Evolutionary conservation across 2,113 vertebrate genomes (phyloP).

Genomic region (Hoplias malabaricus): DNA sequence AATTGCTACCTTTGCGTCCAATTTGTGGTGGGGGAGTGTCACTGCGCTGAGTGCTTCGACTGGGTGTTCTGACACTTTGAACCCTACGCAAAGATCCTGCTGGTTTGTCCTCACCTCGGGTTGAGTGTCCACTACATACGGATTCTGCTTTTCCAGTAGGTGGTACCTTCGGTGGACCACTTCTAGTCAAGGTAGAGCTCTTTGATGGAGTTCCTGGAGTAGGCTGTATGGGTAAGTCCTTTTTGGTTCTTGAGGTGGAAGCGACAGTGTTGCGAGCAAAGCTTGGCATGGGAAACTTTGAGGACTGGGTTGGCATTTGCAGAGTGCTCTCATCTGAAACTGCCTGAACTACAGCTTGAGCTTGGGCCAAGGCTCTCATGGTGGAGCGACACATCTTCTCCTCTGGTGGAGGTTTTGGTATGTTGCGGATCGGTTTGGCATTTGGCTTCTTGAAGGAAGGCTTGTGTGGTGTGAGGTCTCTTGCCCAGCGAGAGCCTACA

Average conservation of each 20-base stretch:
- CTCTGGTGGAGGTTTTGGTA: slow-evolving; percentile 78
- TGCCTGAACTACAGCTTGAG: slow-evolving; percentile 60
- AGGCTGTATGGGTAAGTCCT: slow-evolving; percentile 66
- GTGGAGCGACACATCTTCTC: slow-evolving; percentile 85
- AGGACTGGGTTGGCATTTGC: slow-evolving; percentile 47
- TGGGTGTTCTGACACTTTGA: slow-evolving; percentile 75
- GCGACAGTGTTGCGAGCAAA: slow-evolving; percentile 93
- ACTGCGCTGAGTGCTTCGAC: slow-evolving; percentile 63
- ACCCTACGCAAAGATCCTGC: slow-evolving; percentile 73
- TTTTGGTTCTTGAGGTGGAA: slow-evolving; percentile 81
- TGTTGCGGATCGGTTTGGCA: slow-evolving; percentile 82
- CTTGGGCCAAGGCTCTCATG: slow-evolving; percentile 70
- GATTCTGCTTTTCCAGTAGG: slow-evolving; percentile 59
- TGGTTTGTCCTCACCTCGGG: slow-evolving; percentile 68
- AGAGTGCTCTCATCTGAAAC: slow-evolving; percentile 67
- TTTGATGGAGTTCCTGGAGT: slow-evolving; percentile 67
- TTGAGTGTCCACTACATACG: slow-evolving; percentile 57
- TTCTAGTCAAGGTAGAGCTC: slow-evolving; percentile 69
- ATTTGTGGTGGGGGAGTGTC: slow-evolving; percentile 59
- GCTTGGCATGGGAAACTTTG: slow-evolving; percentile 74
- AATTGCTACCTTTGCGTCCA: slow-evolving; percentile 66
- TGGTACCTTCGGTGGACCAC: slow-evolving; percentile 73
- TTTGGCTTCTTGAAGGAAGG: slow-evolving; percentile 79
- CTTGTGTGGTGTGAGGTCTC: slow-evolving; percentile 67
- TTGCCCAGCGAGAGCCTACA: slow-evolving; percentile 67